Evolutionary conservation across 2,888 invertebrate species (phyloP), one percentile per base, ranked within the genome.

Genomic region (Ecliptopera silaceata): DNA sequence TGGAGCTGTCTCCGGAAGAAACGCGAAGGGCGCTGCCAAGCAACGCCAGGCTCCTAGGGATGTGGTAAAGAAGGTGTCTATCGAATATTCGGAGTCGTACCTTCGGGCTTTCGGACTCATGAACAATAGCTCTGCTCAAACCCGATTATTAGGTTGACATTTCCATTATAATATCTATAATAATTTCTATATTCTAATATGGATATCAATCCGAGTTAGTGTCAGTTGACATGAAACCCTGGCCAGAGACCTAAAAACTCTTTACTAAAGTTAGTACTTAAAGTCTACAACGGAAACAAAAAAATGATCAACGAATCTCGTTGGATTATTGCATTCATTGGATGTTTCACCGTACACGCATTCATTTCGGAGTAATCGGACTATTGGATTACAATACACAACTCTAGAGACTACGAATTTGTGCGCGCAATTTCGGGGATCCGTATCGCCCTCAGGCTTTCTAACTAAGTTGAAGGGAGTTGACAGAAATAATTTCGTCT

Each of bases 11-110:
- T 8, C 36, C 47, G 54, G 42, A 46, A 31, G 34, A 48, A 18
- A 29, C 13, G 32, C 5, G 47, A 44, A 41, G 57, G 61, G 61
- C n/a, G 58, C 60, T 65, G 62, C 64, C 52, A 55, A 51, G 64
- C 62, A 65, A 65, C 64, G 52, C 54, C 47, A 32, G 52, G 17
- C 51, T 42, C 39, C 15, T 20, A 18, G 31, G 17, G 43, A 8
- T 4, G 26, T 1, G 13, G 13, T 10, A 8, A 10, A 15, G 2
- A 2, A 36, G n/a, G 15, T 36, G 18, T 38, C 34, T 34, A 34
- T 39, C 26, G 17, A 32, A 36, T 31, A 39, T 48, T 41, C 17
- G 31, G 18, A 26, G 10, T 38, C 2, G 31, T n/a, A 3, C 11
- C 8, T 34, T 13, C 34, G 34, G 17, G n/a, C 6, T 6, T 26